These are phyloP conservation scores for Dusona sp. DNA, from an alignment of 2,888 invertebrate species.

Conservation along the genomic window DNA sequence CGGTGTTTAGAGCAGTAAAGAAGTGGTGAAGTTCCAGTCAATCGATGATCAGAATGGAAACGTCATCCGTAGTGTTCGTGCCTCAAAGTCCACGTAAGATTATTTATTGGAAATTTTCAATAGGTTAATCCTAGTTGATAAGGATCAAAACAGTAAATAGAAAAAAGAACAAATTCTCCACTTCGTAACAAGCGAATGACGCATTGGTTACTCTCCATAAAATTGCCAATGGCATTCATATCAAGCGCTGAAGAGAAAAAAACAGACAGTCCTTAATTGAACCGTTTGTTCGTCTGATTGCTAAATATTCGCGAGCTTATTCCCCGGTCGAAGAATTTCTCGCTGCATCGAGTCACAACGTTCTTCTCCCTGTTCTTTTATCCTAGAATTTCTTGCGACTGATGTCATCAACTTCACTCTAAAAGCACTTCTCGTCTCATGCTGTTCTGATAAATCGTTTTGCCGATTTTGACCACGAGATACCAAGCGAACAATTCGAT, in stretches of 20 bases:
- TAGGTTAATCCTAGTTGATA: not conserved
- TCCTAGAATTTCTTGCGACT: constrained; percentile 66
- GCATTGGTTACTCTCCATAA: not conserved
- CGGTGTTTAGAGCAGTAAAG: constrained; percentile 28
- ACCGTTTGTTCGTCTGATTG: constrained; percentile 62
- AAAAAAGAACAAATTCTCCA: not conserved
- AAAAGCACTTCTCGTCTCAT: constrained; percentile 37
- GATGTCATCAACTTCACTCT: constrained; percentile 64
- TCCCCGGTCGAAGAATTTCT: constrained; percentile 57
- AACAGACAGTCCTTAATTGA: constrained; percentile 48
- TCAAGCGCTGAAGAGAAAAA: constrained; percentile 15
- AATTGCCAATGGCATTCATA: not conserved
- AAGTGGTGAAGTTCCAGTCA: constrained; percentile 42
- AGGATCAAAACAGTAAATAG: not conserved
- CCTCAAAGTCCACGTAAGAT: constrained; percentile 78
- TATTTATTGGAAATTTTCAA: not conserved
- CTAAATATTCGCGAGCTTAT: constrained; percentile 62
- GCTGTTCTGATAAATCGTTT: constrained; percentile 20
- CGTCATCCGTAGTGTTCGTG: constrained; percentile 73
- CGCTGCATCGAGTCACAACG: constrained; percentile 29
- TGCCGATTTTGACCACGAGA: constrained; percentile 26
- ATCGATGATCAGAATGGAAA: constrained; percentile 75
- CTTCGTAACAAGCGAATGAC: not conserved
- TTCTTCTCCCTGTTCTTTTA: constrained; percentile 38
- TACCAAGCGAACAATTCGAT: constrained; percentile 24